phyloP scores from a whole-genome alignment of 2,888 invertebrate genomes.

The Melanchra persicariae region DNA sequence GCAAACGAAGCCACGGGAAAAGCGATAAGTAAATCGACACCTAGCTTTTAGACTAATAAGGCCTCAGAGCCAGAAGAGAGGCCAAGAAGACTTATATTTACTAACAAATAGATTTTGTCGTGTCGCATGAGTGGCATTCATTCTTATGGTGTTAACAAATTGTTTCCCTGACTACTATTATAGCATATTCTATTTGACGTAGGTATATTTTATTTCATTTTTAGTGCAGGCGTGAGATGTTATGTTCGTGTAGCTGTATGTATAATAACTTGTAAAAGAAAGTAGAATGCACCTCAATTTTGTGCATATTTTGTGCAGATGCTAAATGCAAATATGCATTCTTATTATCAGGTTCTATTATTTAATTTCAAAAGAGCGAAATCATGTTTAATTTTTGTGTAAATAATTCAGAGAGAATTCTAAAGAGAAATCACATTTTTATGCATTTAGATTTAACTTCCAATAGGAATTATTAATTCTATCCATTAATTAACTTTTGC shows the following conservation, averaged over 20 bases:
- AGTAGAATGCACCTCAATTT: background rate
- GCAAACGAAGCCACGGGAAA: no score
- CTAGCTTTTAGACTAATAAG: no score
- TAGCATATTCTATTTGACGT: no score
- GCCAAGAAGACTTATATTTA: no score
- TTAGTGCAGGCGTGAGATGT: background rate
- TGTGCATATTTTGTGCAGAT: background rate
- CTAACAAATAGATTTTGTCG: no score
- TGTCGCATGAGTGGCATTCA: no score
- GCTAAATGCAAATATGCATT: background rate
- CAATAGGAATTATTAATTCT: background rate
- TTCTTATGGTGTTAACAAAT: no score
- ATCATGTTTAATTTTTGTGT: background rate
- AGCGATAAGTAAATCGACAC: no score
- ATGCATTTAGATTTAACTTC: background rate
- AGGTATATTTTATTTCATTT: background rate
- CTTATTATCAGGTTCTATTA: background rate
- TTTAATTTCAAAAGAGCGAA: background rate
- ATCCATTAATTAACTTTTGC: background rate
- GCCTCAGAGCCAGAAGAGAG: no score
- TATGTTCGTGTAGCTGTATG: background rate
- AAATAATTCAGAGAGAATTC: background rate
- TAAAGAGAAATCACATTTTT: background rate
- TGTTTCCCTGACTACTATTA: no score
- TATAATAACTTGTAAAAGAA: background rate